A percentile compares a stretch with the other conserved stretches of the same genome.
Evolutionary conservation across 2,113 vertebrate species (phyloP).

Genomic region (Damaliscus lunatus): DNA sequence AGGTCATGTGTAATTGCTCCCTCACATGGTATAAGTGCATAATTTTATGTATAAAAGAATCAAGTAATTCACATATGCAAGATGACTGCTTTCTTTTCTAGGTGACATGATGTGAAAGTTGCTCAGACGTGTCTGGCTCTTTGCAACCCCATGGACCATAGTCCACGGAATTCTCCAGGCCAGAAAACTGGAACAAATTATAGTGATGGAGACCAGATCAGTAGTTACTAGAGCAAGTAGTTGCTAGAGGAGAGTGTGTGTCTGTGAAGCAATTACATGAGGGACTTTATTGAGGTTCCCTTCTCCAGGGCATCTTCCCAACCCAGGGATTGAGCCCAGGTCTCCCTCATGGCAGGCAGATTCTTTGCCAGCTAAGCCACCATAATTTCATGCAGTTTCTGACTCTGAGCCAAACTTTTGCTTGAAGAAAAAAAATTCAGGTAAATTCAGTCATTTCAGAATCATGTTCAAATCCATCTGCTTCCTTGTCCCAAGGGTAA

Average conservation of each 20-base stretch:
- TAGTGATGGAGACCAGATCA: background rate
- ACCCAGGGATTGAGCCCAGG: background rate
- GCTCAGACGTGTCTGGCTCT: background rate
- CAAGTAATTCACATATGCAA: background rate
- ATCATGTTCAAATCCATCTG: background rate
- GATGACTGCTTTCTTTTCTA: background rate
- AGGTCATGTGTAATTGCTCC: background rate
- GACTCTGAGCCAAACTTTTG: background rate
- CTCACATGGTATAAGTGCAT: rapidly evolving
- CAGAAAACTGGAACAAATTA: background rate
- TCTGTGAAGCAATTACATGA: background rate
- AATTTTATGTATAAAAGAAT: background rate
- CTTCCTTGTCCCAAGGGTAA: background rate
- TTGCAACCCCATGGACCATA: background rate
- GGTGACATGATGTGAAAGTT: background rate
- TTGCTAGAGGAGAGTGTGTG: background rate
- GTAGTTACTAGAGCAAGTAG: background rate
- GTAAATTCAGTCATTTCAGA: background rate
- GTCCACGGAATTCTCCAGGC: background rate
- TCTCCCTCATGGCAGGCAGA: background rate
- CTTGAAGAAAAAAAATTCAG: background rate
- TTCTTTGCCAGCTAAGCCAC: background rate
- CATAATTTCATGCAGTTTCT: background rate
- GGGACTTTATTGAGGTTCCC: background rate
- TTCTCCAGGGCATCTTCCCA: background rate